Evolutionary conservation across 2,797 vertebrate genomes (phyloP), one percentile per base, ranked within the genome.

Genomic region (Rhynchotus rufescens): DNA sequence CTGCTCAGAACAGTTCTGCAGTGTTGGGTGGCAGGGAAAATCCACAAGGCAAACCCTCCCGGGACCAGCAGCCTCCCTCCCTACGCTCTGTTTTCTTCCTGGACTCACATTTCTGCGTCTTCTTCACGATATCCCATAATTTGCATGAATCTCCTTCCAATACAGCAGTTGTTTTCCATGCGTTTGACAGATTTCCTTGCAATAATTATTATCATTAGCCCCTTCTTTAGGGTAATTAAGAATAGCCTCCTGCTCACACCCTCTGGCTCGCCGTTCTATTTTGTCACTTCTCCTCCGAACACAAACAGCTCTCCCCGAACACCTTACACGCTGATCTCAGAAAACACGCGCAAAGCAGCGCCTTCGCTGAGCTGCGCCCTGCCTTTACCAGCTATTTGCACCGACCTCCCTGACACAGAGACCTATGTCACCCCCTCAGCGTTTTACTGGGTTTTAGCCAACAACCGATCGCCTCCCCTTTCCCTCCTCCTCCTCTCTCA

Each of bases 201-300:
- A 72, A 83, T 60, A 67, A 91, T 76, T 42, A 91, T 76, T 36
- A 86, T 81, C 69, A 83, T 80, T 80, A 83, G 30, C 65, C 74
- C 60, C 75, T 64, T 36, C 64, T 36, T 68, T 28, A 67, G 71
- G 76, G 75, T 84, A 89, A 86, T 94, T 84, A 91, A 54, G 74
- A 68, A 15, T 28, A 80, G 67, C 68, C 25, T 23, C 2, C 40
- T 26, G 69, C 32, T 59, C 59, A 64, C 61, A 32, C 56, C n/a
- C 56, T 12, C 59, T 3, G 75, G 79, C 75, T 60, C 86, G 49
- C 56, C 17, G 30, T 54, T 15, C 4, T 45, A 26, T 86, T 89
- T 80, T 73, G 56, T 77, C 83, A 73, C 40, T 75, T 84, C 66
- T 69, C 38, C 65, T 73, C 56, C 34, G 71, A 77, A 80, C 21